Percentiles rank a stretch among this genome's conserved stretches.
Conservation (phyloP, 1,140 invertebrate species). For the Halyomorpha halys region DNA sequence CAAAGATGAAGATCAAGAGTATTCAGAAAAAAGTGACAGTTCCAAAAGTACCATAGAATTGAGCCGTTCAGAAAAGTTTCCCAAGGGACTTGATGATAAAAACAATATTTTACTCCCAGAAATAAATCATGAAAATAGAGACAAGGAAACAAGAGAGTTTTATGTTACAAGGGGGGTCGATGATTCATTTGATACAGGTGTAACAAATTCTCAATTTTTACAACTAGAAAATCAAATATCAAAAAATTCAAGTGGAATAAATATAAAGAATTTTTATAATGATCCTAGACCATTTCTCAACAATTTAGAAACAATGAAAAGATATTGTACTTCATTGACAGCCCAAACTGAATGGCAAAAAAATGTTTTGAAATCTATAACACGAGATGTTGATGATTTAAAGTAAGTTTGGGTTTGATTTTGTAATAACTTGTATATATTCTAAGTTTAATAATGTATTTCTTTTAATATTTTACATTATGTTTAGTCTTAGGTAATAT, state of each 20-base stretch:
- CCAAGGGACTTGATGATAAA: too few species aligned
- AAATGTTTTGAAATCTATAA: constrained; percentile 4
- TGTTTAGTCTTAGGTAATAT: too few species aligned
- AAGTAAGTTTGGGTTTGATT: neutral
- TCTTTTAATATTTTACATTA: too few species aligned
- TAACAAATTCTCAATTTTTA: constrained; percentile 9
- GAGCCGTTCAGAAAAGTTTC: too few species aligned
- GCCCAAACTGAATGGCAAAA: constrained; percentile 3
- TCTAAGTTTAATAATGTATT: too few species aligned
- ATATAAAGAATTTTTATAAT: neutral
- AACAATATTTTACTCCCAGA: too few species aligned
- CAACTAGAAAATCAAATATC: constrained; percentile 1
- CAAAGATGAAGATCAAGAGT: too few species aligned
- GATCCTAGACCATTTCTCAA: neutral
- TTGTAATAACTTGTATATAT: too few species aligned
- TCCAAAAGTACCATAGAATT: too few species aligned
- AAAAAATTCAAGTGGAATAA: neutral
- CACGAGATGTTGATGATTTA: neutral
- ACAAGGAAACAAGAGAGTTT: neutral
- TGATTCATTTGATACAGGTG: neutral
- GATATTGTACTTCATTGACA: neutral
- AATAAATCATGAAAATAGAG: neutral
- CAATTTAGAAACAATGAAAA: neutral
- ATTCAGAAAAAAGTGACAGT: too few species aligned
- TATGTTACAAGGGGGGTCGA: neutral